These are phyloP conservation scores for Psylliodes chrysocephalus DNA, from an alignment of 2,888 invertebrate genomes.

Conservation along the genomic window DNA sequence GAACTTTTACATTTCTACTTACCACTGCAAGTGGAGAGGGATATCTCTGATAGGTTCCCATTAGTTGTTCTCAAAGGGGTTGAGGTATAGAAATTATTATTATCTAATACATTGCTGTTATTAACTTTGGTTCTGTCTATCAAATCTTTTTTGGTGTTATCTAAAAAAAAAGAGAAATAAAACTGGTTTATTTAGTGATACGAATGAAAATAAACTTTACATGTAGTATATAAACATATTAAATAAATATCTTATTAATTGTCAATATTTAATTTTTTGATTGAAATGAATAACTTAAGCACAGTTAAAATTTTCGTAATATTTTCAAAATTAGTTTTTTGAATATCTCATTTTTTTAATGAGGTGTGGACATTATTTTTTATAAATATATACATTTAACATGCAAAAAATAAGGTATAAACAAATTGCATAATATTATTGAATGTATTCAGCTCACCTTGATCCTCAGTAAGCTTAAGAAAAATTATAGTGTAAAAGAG, in stretches of 20 bases:
- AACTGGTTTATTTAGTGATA: too few species aligned
- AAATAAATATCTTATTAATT: too few species aligned
- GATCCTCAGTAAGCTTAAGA: constrained; percentile 22
- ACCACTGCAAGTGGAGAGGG: constrained; percentile 64
- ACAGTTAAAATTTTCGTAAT: too few species aligned
- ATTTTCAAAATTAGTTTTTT: too few species aligned
- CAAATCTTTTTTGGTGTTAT: constrained; percentile 46
- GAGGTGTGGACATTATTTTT: too few species aligned
- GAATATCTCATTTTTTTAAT: too few species aligned
- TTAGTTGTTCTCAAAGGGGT: constrained; percentile 63
- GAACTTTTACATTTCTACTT: background rate
- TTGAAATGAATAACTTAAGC: too few species aligned
- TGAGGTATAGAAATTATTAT: constrained; percentile 62
- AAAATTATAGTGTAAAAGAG: too few species aligned
- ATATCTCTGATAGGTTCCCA: constrained; percentile 61
- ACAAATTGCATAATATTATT: background rate
- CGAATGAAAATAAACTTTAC: too few species aligned
- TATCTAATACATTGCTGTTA: constrained; percentile 49
- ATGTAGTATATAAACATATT: too few species aligned
- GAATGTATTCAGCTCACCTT: constrained; percentile 25
- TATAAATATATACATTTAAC: too few species aligned
- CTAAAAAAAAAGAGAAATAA: constrained; percentile 38
- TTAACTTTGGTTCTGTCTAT: constrained; percentile 42
- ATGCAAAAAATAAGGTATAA: background rate
- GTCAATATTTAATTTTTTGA: too few species aligned